A percentile compares a stretch with the other conserved stretches of the same genome.
Conservation (phyloP, 2,888 invertebrate species). For the Drosophila differens region DNA sequence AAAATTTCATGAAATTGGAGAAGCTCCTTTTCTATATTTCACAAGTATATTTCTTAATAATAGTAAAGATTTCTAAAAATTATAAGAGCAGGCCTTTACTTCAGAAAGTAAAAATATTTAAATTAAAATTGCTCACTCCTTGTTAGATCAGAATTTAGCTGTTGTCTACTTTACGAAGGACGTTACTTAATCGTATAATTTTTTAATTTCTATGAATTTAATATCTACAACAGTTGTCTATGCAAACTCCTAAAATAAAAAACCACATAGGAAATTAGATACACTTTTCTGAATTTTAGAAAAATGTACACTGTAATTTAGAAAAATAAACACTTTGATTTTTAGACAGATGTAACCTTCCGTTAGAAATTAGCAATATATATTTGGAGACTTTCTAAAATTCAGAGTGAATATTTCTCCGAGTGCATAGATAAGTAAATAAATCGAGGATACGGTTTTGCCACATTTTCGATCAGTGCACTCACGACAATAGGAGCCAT, state of each 20-base stretch:
- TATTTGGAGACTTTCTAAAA: background rate
- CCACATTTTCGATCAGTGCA: constrained; percentile 28
- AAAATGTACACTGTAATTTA: background rate
- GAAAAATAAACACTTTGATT: background rate
- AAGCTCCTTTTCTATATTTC: background rate
- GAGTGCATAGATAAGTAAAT: constrained; percentile 1
- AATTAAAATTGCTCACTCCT: background rate
- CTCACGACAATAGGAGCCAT: constrained; percentile 18
- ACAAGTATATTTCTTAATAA: background rate
- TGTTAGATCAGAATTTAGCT: background rate
- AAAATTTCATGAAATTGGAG: no score
- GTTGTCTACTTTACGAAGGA: background rate
- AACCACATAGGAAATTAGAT: background rate
- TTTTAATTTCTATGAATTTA: background rate
- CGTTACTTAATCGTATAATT: background rate
- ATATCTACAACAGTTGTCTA: background rate
- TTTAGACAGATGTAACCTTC: background rate
- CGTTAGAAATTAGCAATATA: background rate
- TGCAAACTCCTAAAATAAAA: background rate
- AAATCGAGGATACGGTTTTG: constrained; percentile 1
- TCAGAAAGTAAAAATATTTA: background rate
- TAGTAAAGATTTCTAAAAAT: background rate
- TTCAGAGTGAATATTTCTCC: background rate
- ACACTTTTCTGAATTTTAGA: background rate
- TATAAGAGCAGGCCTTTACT: background rate